Evolutionary conservation across 2,888 invertebrate genomes (phyloP).

Genomic region (Agonopterix arenella): DNA sequence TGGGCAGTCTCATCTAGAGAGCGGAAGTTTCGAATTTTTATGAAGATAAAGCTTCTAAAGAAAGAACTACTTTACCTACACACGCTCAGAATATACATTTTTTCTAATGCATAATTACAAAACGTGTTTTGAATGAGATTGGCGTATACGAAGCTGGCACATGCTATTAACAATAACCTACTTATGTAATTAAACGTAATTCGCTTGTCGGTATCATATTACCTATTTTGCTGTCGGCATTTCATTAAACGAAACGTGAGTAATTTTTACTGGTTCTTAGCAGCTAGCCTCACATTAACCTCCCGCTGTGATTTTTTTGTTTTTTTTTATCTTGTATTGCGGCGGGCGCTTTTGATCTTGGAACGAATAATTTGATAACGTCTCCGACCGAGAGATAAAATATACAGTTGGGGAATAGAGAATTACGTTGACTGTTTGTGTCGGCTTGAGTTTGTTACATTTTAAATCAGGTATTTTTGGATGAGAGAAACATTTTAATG

Average conservation of each 20-base stretch:
- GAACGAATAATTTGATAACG: conserved; percentile 38
- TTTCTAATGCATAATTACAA: not conserved
- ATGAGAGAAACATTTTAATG: too few relatives aligned
- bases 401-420: not conserved
- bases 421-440: too few relatives aligned
- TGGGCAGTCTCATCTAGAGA: conserved; percentile 23
- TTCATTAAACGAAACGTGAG: conserved; percentile 18
- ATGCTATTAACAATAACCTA: not conserved
- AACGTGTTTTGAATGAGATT: not conserved
- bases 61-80: not conserved
- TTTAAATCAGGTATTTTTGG: too few relatives aligned
- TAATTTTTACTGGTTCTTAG: conserved; percentile 18
- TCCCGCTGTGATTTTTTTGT: conserved; percentile 22
- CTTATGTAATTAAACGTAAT: not conserved
- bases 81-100: not conserved
- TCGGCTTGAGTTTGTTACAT: too few relatives aligned
- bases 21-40: conserved; percentile 32
- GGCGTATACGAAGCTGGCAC: not conserved
- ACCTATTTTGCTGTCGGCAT: conserved; percentile 9
- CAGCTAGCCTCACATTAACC: conserved; percentile 21
- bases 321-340: conserved; percentile 17
- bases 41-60: conserved; percentile 6
- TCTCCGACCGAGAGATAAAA: conserved; percentile 37
- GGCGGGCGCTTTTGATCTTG: conserved; percentile 19
- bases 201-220: conserved; percentile 3